Conservation (phyloP, 2,797 vertebrate genomes). For the Aldrovandia affinis region DNA sequence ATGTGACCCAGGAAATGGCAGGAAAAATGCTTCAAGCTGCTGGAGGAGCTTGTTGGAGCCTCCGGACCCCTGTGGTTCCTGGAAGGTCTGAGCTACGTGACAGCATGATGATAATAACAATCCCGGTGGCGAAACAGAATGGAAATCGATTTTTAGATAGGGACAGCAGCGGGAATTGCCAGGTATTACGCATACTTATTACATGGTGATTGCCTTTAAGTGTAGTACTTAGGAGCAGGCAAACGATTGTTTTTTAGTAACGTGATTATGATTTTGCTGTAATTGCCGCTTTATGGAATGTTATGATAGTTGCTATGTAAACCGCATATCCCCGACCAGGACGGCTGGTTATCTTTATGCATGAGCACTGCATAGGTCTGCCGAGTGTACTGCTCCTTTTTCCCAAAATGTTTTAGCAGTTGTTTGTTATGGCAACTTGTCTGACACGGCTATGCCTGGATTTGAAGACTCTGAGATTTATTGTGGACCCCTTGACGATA, state of each 20-base stretch:
- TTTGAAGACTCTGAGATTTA: constrained; percentile 8
- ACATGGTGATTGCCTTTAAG: constrained; percentile 29
- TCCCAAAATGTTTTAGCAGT: constrained; percentile 16
- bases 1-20: not conserved
- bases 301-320: constrained; percentile 31
- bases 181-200: constrained; percentile 1
- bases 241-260: constrained; percentile 20
- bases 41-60: not conserved
- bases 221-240: constrained; percentile 17
- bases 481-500: not conserved
- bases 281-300: constrained; percentile 23
- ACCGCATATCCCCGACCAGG: not conserved
- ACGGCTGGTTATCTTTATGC: constrained; percentile 22
- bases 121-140: not conserved
- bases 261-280: constrained; percentile 32
- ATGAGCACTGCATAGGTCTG: constrained; percentile 12
- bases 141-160: constrained; percentile 21
- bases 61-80: not conserved
- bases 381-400: constrained; percentile 2
- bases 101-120: not conserved
- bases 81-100: no score
- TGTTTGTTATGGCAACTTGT: constrained; percentile 35
- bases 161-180: constrained; percentile 8
- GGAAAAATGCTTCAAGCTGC: not conserved
- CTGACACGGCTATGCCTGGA: not conserved